Percentiles rank a stretch among this genome's conserved stretches.
These are phyloP conservation scores for Lepidostoma basale DNA, from an alignment of 1,140 invertebrate genomes.

Conservation along the genomic window DNA sequence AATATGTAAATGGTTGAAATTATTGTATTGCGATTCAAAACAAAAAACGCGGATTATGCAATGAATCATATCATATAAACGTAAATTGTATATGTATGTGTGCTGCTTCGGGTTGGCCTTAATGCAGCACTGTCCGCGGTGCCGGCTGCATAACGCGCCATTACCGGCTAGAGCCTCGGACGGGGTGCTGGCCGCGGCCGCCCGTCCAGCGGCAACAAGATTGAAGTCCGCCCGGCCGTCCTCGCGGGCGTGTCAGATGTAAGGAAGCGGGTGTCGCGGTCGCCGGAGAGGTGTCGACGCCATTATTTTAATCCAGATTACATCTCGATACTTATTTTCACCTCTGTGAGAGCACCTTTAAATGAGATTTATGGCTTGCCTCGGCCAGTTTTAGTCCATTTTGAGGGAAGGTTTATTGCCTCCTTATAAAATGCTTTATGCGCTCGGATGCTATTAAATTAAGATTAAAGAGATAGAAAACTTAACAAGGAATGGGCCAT, in stretches of 20 bases:
- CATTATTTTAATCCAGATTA: slow-evolving; percentile 38
- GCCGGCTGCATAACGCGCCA: not conserved
- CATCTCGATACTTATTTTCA: slow-evolving; percentile 35
- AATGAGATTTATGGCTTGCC: slow-evolving; percentile 28
- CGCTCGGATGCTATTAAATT: slow-evolving; percentile 24
- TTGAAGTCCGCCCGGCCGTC: slow-evolving; percentile 19
- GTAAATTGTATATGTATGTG: too few relatives aligned
- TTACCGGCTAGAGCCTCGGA: not conserved
- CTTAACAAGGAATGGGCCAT: slow-evolving; percentile 5
- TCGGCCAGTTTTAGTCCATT: slow-evolving; percentile 28
- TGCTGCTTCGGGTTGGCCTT: too few relatives aligned
- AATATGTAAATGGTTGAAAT: too few relatives aligned
- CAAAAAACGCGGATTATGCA: too few relatives aligned
- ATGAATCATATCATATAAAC: too few relatives aligned
- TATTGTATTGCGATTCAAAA: too few relatives aligned
- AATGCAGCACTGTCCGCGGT: not conserved
- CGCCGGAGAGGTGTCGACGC: slow-evolving; percentile 29
- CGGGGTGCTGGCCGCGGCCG: not conserved
- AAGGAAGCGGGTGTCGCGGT: slow-evolving; percentile 21
- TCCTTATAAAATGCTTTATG: slow-evolving; percentile 33
- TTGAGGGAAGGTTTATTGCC: slow-evolving; percentile 25
- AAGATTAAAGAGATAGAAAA: slow-evolving; percentile 31
- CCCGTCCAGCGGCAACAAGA: slow-evolving; percentile 14
- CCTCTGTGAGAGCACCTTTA: slow-evolving; percentile 23
- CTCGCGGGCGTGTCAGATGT: slow-evolving; percentile 27